Conservation (phyloP, 2,113 vertebrate genomes). For the Scomber scombrus region DNA sequence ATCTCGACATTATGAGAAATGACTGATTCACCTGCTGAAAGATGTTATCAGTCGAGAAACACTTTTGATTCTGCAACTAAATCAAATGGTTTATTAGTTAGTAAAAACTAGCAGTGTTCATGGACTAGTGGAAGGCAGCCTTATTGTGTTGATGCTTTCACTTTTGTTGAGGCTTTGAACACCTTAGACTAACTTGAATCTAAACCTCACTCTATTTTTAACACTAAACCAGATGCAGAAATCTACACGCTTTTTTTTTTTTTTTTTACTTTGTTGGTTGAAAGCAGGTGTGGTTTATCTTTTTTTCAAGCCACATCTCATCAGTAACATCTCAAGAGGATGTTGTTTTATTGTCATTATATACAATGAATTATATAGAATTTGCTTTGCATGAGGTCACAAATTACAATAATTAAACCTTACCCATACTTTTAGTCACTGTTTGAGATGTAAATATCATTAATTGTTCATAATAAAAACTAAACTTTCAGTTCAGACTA, state of each 20-base stretch:
- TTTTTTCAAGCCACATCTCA: neutral
- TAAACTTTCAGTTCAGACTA: neutral
- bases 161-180: conserved; percentile 4
- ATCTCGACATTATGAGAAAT: too few relatives aligned
- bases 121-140: too few relatives aligned
- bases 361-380: neutral
- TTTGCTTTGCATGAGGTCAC: neutral
- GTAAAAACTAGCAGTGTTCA: too few relatives aligned
- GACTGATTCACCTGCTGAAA: too few relatives aligned
- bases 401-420: neutral
- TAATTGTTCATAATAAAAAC: neutral
- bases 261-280: neutral
- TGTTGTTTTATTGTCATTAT: neutral
- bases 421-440: neutral
- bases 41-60: too few relatives aligned
- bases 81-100: too few relatives aligned
- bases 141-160: too few relatives aligned
- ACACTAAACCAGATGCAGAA: conserved; percentile 4
- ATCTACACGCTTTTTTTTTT: neutral
- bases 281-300: neutral
- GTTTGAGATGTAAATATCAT: neutral
- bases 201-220: conserved; percentile 21
- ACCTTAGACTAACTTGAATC: neutral
- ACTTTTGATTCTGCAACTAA: too few relatives aligned
- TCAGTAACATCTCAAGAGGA: neutral